Evolutionary conservation across 1,140 invertebrate genomes (phyloP).

Genomic region (Goniozus legneri): DNA sequence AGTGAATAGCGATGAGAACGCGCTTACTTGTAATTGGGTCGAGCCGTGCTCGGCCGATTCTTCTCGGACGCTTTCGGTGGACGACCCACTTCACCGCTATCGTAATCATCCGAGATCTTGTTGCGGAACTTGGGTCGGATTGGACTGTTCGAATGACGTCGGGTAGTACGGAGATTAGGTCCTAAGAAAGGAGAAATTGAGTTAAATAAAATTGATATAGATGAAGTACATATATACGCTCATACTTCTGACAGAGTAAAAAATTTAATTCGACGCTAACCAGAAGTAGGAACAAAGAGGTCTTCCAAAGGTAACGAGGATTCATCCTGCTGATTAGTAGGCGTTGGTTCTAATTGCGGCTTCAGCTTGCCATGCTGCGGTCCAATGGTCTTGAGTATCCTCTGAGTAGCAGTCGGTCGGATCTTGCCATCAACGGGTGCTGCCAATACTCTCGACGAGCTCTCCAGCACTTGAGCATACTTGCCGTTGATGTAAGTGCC

Average conservation of each 20-base stretch:
- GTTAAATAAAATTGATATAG: neutral
- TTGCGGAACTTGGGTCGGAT: constrained; percentile 45
- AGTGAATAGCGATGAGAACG: too few relatives aligned
- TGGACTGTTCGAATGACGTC: constrained; percentile 29
- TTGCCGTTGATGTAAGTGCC: constrained; percentile 84
- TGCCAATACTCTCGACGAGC: constrained; percentile 61
- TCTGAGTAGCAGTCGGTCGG: constrained; percentile 61
- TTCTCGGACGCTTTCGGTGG: constrained; percentile 29
- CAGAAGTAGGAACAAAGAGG: constrained; percentile 43
- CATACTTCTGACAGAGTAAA: too few relatives aligned
- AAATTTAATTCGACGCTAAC: too few relatives aligned
- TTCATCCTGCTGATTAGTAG: constrained; percentile 58
- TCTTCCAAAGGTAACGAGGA: constrained; percentile 52
- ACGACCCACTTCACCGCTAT: constrained; percentile 32
- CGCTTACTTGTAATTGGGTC: constrained; percentile 45
- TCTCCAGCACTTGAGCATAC: constrained; percentile 78
- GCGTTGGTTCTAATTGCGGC: constrained; percentile 61
- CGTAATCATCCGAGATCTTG: constrained; percentile 46
- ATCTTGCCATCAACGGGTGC: constrained; percentile 53
- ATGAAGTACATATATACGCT: too few relatives aligned
- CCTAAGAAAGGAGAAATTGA: constrained; percentile 10
- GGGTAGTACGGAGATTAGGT: constrained; percentile 29
- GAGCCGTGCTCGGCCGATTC: constrained; percentile 31
- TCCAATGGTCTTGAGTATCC: constrained; percentile 71
- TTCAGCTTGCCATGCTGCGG: constrained; percentile 55